Evolutionary conservation across 2,888 invertebrate genomes (phyloP), one percentile per base, ranked within the genome.

Genomic region (Neuroscelio doddi): DNA sequence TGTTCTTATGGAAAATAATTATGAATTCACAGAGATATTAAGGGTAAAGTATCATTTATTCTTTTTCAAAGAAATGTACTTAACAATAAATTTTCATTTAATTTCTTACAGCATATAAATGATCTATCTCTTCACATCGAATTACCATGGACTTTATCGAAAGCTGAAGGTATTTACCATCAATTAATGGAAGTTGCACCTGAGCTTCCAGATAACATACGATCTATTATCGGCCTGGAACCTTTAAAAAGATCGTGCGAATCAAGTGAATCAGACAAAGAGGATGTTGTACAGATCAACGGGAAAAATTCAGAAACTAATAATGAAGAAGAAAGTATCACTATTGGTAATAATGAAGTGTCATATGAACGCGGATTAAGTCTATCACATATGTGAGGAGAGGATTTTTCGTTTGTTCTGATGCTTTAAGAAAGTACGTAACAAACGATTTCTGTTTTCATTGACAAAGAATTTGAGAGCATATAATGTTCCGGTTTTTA

Each of bases 21-120:
- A 93, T 85, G 97, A 97, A 53, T 95, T 98, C 80, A 97, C 95
- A 5, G 98, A 98, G 87, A 98, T 97, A 80, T 86, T 97, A 26
- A 96, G 96, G 88, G 95, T 94, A 85, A 84, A 38, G 41, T 15
- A 26, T 30, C n/a, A n/a, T n/a, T n/a, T n/a, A n/a, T n/a, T n/a
- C n/a, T n/a, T n/a, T n/a, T n/a, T n/a, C n/a, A n/a, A n/a, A n/a
- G n/a, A n/a, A n/a, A n/a, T n/a, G n/a, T n/a, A n/a, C n/a, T n/a
- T n/a, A n/a, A n/a, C n/a, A n/a, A n/a, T n/a, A n/a, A 12, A 36
- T 7, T 32, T 10, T 30, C 53, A 16, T 50, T 39, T 71, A 36
- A 26, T 42, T 71, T 63, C 74, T 88, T 88, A 7, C 86, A 96
- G 95, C 97, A 98, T 81, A 93, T 98, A 66, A 99, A 99, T 86